Evolutionary conservation across 2,888 invertebrate genomes (phyloP).

Genomic region (Drosophila longiperda): DNA sequence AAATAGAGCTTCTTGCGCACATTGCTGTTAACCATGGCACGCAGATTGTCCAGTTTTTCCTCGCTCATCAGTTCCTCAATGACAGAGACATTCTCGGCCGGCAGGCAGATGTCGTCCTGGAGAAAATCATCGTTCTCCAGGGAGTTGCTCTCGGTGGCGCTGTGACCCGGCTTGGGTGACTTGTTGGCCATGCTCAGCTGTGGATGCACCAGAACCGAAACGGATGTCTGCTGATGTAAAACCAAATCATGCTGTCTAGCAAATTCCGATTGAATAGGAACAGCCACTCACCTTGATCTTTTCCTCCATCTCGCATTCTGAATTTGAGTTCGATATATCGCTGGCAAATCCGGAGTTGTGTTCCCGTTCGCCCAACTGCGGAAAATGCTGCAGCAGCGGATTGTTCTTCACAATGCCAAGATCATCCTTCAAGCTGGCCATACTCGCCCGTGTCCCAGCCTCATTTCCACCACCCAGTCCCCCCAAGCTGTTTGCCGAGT

Average conservation of each 20-base stretch:
- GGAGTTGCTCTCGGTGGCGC: conserved; percentile 51
- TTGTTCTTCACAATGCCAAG: conserved; percentile 92
- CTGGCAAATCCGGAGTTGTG: conserved; percentile 86
- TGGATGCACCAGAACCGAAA: conserved; percentile 91
- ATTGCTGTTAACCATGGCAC: conserved; percentile 88
- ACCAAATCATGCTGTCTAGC: conserved; percentile 22
- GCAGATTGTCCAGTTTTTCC: conserved; percentile 88
- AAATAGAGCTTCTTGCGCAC: conserved; percentile 93
- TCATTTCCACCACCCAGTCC: conserved; percentile 71
- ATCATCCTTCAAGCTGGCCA: conserved; percentile 86
- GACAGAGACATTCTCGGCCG: conserved; percentile 94
- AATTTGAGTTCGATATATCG: conserved; percentile 88
- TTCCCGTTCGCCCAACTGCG: conserved; percentile 86
- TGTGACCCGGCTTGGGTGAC: conserved; percentile 66
- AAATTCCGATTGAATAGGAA: not conserved
- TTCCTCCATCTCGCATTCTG: conserved; percentile 87
- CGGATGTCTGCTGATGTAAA: conserved; percentile 87
- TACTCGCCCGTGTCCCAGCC: conserved; percentile 71
- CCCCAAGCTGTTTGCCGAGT: conserved; percentile 80
- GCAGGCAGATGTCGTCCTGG: conserved; percentile 88
- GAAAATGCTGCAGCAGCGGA: conserved; percentile 89
- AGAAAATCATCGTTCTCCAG: conserved; percentile 77
- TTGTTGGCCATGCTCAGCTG: conserved; percentile 65
- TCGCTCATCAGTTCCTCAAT: conserved; percentile 90
- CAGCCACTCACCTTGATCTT: conserved; percentile 62